phyloP scores from a whole-genome alignment of 2,888 invertebrate species.

The Acanthoscelides obtectus region DNA sequence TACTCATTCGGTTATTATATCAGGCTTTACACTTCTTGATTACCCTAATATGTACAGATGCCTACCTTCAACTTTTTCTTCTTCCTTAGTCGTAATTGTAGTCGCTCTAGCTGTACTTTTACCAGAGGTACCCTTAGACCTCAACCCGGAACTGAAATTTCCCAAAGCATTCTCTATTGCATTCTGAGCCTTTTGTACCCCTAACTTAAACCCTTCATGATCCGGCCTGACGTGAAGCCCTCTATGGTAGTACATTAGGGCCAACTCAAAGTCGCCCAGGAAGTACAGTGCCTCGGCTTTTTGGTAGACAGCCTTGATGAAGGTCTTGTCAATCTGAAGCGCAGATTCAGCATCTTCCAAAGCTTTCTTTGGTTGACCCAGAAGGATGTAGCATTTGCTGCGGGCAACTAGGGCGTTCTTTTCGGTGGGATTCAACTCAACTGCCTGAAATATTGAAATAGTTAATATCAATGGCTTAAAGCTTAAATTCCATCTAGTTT shows the following conservation, averaged over 20 bases:
- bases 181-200: conserved; percentile 89
- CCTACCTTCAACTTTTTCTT: conserved; percentile 11
- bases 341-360: conserved; percentile 82
- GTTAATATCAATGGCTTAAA: too few relatives aligned
- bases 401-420: conserved; percentile 83
- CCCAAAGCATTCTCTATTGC: conserved; percentile 90
- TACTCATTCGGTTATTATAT: neutral
- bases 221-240: conserved; percentile 83
- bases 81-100: conserved; percentile 2
- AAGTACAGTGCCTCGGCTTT: conserved; percentile 92
- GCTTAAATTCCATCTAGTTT: too few relatives aligned
- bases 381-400: conserved; percentile 80
- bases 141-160: conserved; percentile 22
- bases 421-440: conserved; percentile 80
- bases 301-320: conserved; percentile 72
- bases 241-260: conserved; percentile 85
- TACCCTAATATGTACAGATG: neutral
- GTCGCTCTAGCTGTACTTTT: neutral
- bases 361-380: conserved; percentile 80
- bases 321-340: conserved; percentile 65
- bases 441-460: conserved; percentile 59
- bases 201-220: conserved; percentile 68
- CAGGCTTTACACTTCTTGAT: neutral
- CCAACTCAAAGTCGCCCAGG: conserved; percentile 89
- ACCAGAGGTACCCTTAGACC: conserved; percentile 3